Evolutionary conservation across 2,113 vertebrate species (phyloP), one percentile per base, ranked within the genome.

Genomic region (Monarcha castaneiventris): DNA sequence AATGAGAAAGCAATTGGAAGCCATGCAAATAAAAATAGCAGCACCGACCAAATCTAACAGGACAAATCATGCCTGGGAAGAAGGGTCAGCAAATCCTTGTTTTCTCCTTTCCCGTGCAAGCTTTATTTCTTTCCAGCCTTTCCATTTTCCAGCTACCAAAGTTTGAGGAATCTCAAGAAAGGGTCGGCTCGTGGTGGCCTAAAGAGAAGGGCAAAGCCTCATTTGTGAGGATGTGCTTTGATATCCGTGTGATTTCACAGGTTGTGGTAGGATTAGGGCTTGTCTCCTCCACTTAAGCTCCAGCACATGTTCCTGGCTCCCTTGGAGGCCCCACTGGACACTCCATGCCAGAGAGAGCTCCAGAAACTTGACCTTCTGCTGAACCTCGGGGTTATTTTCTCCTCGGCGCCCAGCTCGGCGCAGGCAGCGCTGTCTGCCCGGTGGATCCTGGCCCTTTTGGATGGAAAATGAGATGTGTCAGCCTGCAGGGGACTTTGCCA

Each of bases 361-460:
- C 94, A 96, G 59, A 84, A 94, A 30, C 75, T 13, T 52, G 87
- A 84, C 95, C 94, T 87, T 5, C 82, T 67, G 27, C 5, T 90
- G 95, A 96, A 91, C 87, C 33, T 82, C 0, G 1, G 80, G 91
- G 79, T 84, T 83, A 14, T 77, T 89, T 63, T 71, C 87, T 85
- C 35, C 79, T 51, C 78, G 29, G 89, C 7, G 2, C 93, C 93
- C 89, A 62, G 87, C 81, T 84, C 93, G 7, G 73, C 13, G 81
- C 87, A 93, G 87, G 87, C 95, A 94, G 89, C n/a, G 10, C 78
- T 43, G 77, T 87, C 93, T 93, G 96, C 84, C 89, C 87, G 11
- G 46, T 11, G 81, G n/a, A 68, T 95, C 41, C 95, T 93, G 93
- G 94, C 81, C 84, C 46, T 87, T 83, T 2, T 35, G 69, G 37